phyloP scores from a whole-genome alignment of 2,888 invertebrate genomes.

The Tolmerus cingulatus region DNA sequence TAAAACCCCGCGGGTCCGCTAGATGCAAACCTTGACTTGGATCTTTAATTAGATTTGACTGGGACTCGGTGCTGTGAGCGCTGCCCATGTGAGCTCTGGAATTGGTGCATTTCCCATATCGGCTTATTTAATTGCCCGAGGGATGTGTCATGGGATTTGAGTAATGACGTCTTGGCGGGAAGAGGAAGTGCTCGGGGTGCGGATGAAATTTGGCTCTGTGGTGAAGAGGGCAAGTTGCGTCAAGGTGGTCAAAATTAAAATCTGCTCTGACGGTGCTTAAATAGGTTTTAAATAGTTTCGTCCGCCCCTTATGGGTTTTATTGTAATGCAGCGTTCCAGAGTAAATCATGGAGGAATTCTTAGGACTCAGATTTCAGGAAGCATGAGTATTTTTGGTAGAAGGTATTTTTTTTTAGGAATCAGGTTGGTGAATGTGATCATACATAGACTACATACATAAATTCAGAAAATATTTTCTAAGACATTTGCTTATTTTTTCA shows the following conservation, averaged over 20 bases:
- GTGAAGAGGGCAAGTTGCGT: background rate
- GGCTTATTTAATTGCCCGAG: background rate
- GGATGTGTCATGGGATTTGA: background rate
- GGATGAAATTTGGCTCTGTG: background rate
- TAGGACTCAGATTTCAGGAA: background rate
- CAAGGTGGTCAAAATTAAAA: slow-evolving; percentile 15
- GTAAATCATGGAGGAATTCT: background rate
- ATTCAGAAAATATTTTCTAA: too few species aligned
- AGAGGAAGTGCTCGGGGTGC: background rate
- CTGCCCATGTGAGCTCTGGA: background rate
- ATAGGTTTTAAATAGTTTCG: background rate
- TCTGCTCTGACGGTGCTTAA: background rate
- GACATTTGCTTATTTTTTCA: too few species aligned
- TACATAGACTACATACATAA: too few species aligned
- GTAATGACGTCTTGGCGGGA: background rate
- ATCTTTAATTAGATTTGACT: slow-evolving; percentile 33
- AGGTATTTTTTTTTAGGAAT: background rate
- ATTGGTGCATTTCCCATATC: slow-evolving; percentile 31
- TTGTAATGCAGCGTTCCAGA: background rate
- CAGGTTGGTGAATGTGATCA: too few species aligned
- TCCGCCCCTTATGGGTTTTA: background rate
- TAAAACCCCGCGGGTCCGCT: slow-evolving; percentile 5
- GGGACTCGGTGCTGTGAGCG: background rate
- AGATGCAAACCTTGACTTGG: slow-evolving; percentile 24
- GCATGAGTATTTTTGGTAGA: background rate